Evolutionary conservation across 2,113 vertebrate genomes (phyloP).

Genomic region (Leptobrachium ailaonicum): DNA sequence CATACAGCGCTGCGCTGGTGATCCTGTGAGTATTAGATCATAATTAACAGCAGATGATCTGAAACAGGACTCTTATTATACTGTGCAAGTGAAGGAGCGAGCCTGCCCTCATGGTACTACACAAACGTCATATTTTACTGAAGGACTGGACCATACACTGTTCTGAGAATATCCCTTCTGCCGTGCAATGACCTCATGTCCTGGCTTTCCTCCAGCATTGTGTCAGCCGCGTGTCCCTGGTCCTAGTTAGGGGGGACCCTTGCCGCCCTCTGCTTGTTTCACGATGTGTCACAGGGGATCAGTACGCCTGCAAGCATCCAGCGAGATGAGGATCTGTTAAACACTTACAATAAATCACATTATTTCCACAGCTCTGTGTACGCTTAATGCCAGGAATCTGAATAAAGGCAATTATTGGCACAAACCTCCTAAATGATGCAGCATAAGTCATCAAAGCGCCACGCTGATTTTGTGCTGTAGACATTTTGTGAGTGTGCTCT

Average conservation of each 20-base stretch:
- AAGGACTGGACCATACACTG: neutral
- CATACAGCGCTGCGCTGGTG: too few relatives aligned
- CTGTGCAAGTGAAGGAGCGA: too few relatives aligned
- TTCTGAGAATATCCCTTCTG: neutral
- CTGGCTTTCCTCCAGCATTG: constrained; percentile 16
- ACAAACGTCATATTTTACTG: neutral
- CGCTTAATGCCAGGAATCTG: neutral
- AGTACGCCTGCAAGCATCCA: constrained; percentile 28
- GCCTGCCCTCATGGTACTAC: too few relatives aligned
- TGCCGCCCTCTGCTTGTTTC: constrained; percentile 15
- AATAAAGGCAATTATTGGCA: constrained; percentile 20
- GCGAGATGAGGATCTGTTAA: constrained; percentile 44
- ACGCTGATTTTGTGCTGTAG: constrained; percentile 1
- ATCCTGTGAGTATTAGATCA: too few relatives aligned
- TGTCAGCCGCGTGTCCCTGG: constrained; percentile 15
- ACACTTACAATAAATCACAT: constrained; percentile 38
- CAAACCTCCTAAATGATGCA: constrained; percentile 13
- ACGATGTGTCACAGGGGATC: constrained; percentile 20
- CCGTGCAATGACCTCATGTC: constrained; percentile 31
- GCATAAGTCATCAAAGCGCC: constrained; percentile 1
- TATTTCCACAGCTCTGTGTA: constrained; percentile 25
- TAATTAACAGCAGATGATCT: too few relatives aligned
- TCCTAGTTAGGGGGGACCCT: constrained; percentile 17
- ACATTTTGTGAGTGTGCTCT: neutral
- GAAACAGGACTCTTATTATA: too few relatives aligned